Evolutionary conservation across 2,888 invertebrate species (phyloP).

Genomic region (Leptopilina myrica): DNA sequence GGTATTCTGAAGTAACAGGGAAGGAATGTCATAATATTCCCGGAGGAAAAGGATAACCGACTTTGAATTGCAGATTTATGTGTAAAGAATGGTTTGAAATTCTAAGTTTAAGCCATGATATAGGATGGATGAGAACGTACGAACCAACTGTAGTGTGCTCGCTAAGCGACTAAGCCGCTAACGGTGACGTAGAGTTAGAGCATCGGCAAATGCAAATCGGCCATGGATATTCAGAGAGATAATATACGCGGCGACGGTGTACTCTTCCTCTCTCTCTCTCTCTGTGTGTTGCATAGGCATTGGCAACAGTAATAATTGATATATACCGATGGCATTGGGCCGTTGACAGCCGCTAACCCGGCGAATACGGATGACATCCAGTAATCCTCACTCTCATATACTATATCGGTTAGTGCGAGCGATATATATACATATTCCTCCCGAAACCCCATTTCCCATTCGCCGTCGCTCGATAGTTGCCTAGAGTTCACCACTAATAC

Average conservation of each 20-base stretch:
- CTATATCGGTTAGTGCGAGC: constrained; percentile 69
- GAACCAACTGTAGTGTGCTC: constrained; percentile 27
- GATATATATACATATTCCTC: constrained; percentile 65
- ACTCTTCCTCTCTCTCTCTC: constrained; percentile 9
- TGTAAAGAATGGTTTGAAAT: constrained; percentile 30
- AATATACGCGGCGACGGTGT: constrained; percentile 51
- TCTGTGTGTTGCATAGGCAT: constrained; percentile 46
- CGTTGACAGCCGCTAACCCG: constrained; percentile 75
- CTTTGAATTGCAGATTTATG: constrained; percentile 17
- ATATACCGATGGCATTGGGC: constrained; percentile 69
- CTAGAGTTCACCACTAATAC: constrained; percentile 29
- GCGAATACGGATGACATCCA: constrained; percentile 63
- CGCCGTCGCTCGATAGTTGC: constrained; percentile 9
- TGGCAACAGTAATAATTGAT: constrained; percentile 70
- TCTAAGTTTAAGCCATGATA: constrained; percentile 38
- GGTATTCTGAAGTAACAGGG: neutral
- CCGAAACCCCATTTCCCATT: constrained; percentile 58
- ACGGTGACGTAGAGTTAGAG: constrained; percentile 49
- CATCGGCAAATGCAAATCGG: constrained; percentile 54
- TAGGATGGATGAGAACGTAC: constrained; percentile 44
- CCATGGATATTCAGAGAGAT: constrained; percentile 42
- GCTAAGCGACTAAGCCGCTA: constrained; percentile 52
- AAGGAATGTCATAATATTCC: constrained; percentile 9
- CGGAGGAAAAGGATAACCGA: neutral
- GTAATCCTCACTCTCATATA: constrained; percentile 75